A percentile compares a stretch with the other conserved stretches of the same genome.
Evolutionary conservation across 2,797 vertebrate genomes (phyloP).

Genomic region (Spondyliosoma cantharus): DNA sequence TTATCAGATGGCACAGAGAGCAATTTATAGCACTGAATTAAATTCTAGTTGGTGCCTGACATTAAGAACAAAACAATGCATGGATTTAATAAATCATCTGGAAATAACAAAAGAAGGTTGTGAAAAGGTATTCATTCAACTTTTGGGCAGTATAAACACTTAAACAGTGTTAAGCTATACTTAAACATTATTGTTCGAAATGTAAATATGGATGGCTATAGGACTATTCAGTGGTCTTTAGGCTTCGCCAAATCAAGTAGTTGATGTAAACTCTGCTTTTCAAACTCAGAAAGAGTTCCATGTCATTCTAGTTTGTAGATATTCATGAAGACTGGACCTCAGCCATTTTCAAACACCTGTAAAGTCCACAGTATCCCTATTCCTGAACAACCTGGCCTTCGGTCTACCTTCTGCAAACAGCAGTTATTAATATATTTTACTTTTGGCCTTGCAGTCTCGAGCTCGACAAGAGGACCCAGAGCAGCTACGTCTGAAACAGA

Average conservation of each 20-base stretch:
- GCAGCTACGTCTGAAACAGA: slow-evolving; percentile 96
- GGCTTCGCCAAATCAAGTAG: not conserved
- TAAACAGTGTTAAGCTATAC: not conserved
- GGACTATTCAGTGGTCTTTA: not conserved
- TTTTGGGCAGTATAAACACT: not conserved
- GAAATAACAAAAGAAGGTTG: not conserved
- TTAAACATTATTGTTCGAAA: not conserved
- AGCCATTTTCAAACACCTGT: not conserved
- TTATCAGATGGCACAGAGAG: not conserved
- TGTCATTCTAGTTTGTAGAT: not conserved
- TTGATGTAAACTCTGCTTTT: not conserved
- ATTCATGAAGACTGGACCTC: not conserved
- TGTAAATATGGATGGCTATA: not conserved
- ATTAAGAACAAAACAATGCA: slow-evolving; percentile 4
- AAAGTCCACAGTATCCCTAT: not conserved
- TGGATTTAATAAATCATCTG: not conserved
- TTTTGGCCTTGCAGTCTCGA: slow-evolving; percentile 88
- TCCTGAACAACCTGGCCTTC: not conserved
- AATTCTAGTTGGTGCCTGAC: not conserved
- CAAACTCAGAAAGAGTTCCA: not conserved
- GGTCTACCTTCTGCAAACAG: not conserved
- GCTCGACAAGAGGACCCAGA: slow-evolving; percentile 99
- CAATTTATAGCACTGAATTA: not conserved
- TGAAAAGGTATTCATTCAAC: not conserved
- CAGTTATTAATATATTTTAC: slow-evolving; percentile 9